phyloP scores from a whole-genome alignment of 2,113 vertebrate species.

The Ageneiosus marmoratus region DNA sequence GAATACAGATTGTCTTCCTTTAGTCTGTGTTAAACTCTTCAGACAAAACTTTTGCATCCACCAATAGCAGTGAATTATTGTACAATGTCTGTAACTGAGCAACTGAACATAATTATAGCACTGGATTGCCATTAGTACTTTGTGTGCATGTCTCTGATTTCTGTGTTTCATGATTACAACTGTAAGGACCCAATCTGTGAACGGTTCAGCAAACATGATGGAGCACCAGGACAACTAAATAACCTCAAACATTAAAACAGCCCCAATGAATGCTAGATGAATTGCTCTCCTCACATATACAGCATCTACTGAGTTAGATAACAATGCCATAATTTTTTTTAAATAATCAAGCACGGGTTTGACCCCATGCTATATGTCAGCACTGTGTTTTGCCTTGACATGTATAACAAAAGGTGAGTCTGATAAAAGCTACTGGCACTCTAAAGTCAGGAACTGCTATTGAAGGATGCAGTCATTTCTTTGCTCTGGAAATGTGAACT shows the following conservation, averaged over 20 bases:
- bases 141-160: background rate
- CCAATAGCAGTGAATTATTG: background rate
- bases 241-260: background rate
- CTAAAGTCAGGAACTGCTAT: background rate
- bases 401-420: background rate
- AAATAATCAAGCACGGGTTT: background rate
- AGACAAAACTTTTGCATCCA: too few species aligned
- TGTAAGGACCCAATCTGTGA: background rate
- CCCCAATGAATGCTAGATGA: background rate
- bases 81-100: background rate
- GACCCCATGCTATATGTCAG: background rate
- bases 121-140: background rate
- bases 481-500: background rate
- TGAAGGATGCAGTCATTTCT: background rate
- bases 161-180: background rate
- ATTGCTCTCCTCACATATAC: background rate
- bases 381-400: background rate
- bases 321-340: too few species aligned
- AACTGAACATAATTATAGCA: background rate
- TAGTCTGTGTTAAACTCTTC: too few species aligned
- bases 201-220: background rate
- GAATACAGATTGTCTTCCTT: too few species aligned
- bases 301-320: too few species aligned
- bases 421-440: background rate
- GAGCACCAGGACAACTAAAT: background rate